Conservation (phyloP, 1,140 invertebrate species). For the Diprion similis region DNA sequence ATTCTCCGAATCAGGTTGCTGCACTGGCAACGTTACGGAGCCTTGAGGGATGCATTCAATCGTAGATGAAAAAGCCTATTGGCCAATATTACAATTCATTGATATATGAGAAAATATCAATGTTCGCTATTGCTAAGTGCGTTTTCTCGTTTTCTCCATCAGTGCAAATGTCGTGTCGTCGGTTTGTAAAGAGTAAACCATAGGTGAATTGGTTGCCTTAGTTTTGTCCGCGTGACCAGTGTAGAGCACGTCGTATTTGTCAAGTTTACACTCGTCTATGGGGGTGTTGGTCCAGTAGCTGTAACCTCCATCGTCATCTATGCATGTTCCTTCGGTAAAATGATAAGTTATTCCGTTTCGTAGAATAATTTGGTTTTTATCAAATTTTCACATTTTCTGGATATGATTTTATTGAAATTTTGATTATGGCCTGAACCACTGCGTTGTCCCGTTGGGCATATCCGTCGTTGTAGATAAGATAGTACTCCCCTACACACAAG, state of each 20-base stretch:
- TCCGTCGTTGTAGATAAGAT: background rate
- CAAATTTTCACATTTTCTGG: background rate
- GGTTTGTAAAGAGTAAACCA: background rate
- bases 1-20: too few species aligned
- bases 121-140: constrained; percentile 21
- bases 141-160: background rate
- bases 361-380: constrained; percentile 17
- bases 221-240: background rate
- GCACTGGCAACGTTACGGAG: too few species aligned
- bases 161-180: too few species aligned
- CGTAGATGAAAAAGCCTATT: too few species aligned
- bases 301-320: too few species aligned
- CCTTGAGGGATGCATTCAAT: too few species aligned
- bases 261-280: background rate
- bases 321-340: constrained; percentile 17
- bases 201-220: background rate
- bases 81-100: too few species aligned
- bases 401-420: background rate
- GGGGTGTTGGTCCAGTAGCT: constrained; percentile 22
- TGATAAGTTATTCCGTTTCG: constrained; percentile 19
- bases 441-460: background rate
- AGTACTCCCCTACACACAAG: background rate
- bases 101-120: constrained; percentile 34
- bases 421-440: constrained; percentile 1
- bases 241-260: constrained; percentile 14